A percentile compares a stretch with the other conserved stretches of the same genome.
These are phyloP conservation scores for Tetranychus piercei DNA, from an alignment of 2,888 invertebrate genomes.

Conservation along the genomic window DNA sequence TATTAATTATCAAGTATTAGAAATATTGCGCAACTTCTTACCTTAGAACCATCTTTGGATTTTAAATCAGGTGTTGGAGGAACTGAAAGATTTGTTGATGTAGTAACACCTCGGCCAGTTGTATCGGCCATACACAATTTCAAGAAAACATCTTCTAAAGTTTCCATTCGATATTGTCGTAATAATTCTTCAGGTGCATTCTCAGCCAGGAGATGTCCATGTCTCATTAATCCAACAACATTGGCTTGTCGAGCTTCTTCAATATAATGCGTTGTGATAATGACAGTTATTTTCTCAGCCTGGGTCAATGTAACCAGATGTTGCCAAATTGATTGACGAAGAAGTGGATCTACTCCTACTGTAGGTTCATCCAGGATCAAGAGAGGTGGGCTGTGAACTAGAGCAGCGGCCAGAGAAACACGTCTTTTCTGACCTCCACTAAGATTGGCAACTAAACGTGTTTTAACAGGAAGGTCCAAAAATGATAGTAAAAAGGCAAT, in stretches of 20 bases:
- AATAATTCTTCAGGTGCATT: conserved; percentile 63
- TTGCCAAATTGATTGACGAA: conserved; percentile 37
- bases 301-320: conserved; percentile 32
- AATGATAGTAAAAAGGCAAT: conserved; percentile 33
- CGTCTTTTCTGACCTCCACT: conserved; percentile 75
- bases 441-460: conserved; percentile 39
- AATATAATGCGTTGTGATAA: conserved; percentile 67
- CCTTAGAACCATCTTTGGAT: conserved; percentile 2
- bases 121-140: conserved; percentile 43
- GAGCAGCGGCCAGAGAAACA: conserved; percentile 73
- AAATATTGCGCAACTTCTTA: not conserved
- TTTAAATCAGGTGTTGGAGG: not conserved
- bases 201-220: conserved; percentile 71
- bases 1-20: too few relatives aligned
- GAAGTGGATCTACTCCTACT: conserved; percentile 73
- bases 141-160: conserved; percentile 77
- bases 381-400: conserved; percentile 78
- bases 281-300: conserved; percentile 32
- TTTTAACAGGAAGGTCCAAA: conserved; percentile 32
- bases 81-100: too few relatives aligned
- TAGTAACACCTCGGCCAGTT: conserved; percentile 6
- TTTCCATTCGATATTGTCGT: conserved; percentile 28
- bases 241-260: conserved; percentile 52
- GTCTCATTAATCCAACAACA: conserved; percentile 72
- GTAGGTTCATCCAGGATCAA: conserved; percentile 81